Conservation (phyloP, 2,888 invertebrate genomes). For the Amphimallon solstitiale region DNA sequence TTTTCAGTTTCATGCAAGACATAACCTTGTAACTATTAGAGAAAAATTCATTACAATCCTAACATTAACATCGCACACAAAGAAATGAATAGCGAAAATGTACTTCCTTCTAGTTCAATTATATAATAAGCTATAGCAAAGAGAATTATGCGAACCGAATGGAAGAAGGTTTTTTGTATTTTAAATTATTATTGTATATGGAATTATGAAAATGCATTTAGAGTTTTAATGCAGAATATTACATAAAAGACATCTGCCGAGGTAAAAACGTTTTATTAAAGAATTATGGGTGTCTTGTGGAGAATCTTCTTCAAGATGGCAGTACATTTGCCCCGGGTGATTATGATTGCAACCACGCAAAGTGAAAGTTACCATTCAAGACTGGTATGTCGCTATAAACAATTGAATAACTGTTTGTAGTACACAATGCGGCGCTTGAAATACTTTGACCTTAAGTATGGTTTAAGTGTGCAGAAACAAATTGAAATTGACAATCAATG, state of each 20-base stretch:
- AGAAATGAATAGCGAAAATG: background rate
- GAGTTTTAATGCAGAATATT: background rate
- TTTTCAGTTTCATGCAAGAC: conserved; percentile 12
- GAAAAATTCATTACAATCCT: conserved; percentile 7
- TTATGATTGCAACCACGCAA: conserved; percentile 8
- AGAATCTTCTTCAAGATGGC: conserved; percentile 1
- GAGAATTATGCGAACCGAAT: too few species aligned
- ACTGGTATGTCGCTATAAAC: conserved; percentile 3
- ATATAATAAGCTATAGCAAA: background rate
- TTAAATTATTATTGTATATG: too few species aligned
- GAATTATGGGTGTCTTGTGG: conserved; percentile 1
- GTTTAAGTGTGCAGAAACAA: too few species aligned
- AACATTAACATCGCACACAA: conserved; percentile 14
- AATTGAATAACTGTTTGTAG: conserved; percentile 11
- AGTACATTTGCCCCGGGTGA: background rate
- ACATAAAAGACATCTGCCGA: background rate
- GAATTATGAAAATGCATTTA: too few species aligned
- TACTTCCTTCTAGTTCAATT: conserved; percentile 8
- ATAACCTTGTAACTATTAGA: conserved; percentile 17
- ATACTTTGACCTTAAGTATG: too few species aligned
- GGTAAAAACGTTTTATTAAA: conserved; percentile 10
- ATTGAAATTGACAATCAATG: too few species aligned
- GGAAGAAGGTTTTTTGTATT: too few species aligned
- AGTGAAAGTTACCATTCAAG: conserved; percentile 18
- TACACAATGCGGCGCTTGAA: too few species aligned